Evolutionary conservation across 2,888 invertebrate genomes (phyloP), one percentile per base, ranked within the genome.

Genomic region (Patella pellucida): DNA sequence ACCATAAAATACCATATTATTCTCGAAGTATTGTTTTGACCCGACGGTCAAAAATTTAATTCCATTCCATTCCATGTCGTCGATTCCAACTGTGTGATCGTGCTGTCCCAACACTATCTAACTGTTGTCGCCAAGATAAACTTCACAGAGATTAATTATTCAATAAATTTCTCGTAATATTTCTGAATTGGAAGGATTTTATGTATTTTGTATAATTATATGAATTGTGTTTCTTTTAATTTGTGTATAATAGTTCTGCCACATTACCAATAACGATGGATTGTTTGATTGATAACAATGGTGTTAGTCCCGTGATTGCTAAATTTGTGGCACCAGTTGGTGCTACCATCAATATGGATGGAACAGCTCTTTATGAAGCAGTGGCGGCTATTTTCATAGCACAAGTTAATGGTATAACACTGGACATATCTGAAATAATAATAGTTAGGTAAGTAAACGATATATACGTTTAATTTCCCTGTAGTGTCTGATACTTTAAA

Each of bases 301-400:
- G 94, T 80, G 93, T 96, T 80, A 96, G 97, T 91, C 93, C 94
- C 56, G 93, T 96, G 79, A 94, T 97, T 84, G 95, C 96, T 0
- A 93, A 95, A 81, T 97, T 97, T 91, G 96, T 97, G 70, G 92
- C 97, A 15, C 97, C 97, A 0, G 95, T 97, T 83, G 97, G 97
- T 7, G 96, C 96, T 89, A 96, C 96, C 89, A 85, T 89, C 68
- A 89, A 89, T 83, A 89, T 89, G 88, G 88, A 89, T 74, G 89
- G 89, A 52, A 88, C 89, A 1, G 89, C 89, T 9, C 92, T 97
- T 70, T 98, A 97, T 91, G 94, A 97, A 54, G 94, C 97, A 0
- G 94, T 96, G 3, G 96, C 97, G 5, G 95, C 96, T 77, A 94
- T 95, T 86, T 96, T 96, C 90, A 94, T 96, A 80, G 96, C 96